Conservation (phyloP, 2,797 vertebrate genomes). For the Protonibea diacanthus region DNA sequence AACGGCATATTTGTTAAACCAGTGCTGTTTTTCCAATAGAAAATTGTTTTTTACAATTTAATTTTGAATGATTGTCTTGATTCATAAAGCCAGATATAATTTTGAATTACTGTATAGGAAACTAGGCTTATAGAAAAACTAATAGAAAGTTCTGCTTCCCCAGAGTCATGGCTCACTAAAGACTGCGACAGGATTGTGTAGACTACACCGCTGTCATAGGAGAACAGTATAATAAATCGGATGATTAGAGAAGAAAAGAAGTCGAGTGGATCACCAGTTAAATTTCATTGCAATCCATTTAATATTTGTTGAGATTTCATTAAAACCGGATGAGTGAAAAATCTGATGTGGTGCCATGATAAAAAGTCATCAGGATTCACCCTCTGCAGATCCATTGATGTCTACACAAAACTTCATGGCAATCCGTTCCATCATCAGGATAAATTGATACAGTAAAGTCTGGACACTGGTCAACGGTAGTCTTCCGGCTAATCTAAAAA, state of each 20-base stretch:
- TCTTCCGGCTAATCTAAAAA: too few species aligned
- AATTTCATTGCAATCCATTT: neutral
- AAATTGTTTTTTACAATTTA: neutral
- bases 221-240: neutral
- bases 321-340: neutral
- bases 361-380: neutral
- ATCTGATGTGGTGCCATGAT: too few species aligned
- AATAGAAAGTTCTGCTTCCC: conserved; percentile 11
- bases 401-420: neutral
- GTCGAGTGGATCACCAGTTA: neutral
- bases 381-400: neutral
- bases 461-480: too few species aligned
- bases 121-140: neutral
- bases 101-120: neutral
- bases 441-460: neutral
- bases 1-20: neutral
- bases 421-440: neutral
- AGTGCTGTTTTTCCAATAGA: neutral
- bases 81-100: neutral
- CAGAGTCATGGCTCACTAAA: conserved; percentile 2
- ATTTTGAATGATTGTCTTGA: conserved; percentile 1
- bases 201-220: neutral
- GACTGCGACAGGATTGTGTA: neutral
- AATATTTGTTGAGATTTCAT: neutral
- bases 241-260: neutral